Evolutionary conservation across 2,113 vertebrate species (phyloP).

Genomic region (Rostratula benghalensis): DNA sequence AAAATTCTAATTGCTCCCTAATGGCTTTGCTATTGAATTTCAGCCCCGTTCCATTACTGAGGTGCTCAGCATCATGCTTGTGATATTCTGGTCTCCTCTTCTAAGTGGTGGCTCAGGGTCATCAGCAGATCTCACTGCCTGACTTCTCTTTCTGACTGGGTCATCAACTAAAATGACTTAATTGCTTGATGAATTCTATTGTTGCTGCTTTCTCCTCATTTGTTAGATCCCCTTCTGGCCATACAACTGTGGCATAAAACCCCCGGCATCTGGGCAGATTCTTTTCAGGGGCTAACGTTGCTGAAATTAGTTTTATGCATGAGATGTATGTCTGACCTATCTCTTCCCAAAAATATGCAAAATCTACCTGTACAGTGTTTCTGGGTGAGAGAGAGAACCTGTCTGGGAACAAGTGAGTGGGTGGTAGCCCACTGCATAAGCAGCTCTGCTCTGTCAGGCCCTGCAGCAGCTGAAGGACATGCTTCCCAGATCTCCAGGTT

Average conservation of each 20-base stretch:
- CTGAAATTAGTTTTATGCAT: neutral
- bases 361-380: neutral
- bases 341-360: neutral
- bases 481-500: neutral
- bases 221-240: neutral
- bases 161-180: neutral
- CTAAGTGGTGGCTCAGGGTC: neutral
- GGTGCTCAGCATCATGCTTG: neutral
- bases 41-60: neutral
- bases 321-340: neutral
- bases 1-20: neutral
- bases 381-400: neutral
- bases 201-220: neutral
- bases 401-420: neutral
- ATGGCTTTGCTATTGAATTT: neutral
- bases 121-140: neutral
- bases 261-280: neutral
- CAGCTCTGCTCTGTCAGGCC: neutral
- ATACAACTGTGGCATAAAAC: neutral
- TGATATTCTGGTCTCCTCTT: neutral
- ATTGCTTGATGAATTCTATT: neutral
- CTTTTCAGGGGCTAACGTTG: neutral
- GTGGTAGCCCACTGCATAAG: neutral
- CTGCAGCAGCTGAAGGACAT: neutral
- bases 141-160: neutral